Conservation (phyloP, 2,113 vertebrate species). For the Leptosomus discolor region DNA sequence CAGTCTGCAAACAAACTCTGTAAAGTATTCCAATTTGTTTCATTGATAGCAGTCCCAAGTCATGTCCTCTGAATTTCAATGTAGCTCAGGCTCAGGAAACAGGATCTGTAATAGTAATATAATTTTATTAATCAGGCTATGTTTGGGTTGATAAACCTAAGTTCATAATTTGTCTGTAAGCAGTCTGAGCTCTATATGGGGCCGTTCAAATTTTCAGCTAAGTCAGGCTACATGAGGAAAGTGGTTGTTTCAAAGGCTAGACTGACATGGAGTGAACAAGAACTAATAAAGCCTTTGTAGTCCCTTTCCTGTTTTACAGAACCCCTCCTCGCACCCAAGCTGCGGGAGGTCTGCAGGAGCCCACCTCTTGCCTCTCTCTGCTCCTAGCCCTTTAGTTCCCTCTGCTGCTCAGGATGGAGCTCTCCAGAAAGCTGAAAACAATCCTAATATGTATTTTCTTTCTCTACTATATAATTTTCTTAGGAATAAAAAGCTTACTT, state of each 20-base stretch:
- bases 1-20: neutral
- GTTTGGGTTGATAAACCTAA: neutral
- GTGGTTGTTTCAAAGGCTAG: neutral
- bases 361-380: neutral
- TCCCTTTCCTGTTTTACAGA: fast-evolving
- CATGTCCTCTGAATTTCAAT: neutral
- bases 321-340: fast-evolving
- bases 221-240: neutral
- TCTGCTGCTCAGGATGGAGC: neutral
- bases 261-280: neutral
- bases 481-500: neutral
- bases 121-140: slow-evolving; percentile 7
- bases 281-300: neutral
- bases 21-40: neutral
- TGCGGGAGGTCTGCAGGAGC: neutral
- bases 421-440: neutral
- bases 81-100: neutral
- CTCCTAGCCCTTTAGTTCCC: neutral
- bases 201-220: neutral
- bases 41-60: neutral
- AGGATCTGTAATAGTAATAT: neutral
- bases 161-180: neutral
- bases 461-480: neutral
- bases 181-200: neutral
- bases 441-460: neutral